Evolutionary conservation across 35 echinoderm and acorn worm genomes (phyloP).

Genomic region (Ophiothrix spiculata): DNA sequence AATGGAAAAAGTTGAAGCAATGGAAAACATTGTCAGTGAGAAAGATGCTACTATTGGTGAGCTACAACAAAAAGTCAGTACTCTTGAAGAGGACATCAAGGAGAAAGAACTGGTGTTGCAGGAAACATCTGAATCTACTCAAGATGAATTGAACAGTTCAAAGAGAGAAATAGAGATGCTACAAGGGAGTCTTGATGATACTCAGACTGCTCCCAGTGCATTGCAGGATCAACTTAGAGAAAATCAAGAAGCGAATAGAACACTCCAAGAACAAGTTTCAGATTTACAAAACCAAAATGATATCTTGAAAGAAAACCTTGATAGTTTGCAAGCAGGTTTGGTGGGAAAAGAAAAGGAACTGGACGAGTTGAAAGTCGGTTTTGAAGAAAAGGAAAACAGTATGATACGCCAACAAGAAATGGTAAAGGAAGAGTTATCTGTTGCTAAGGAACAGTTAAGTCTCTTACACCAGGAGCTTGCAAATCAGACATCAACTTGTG

Average conservation of each 20-base stretch:
- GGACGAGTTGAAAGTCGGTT: background rate
- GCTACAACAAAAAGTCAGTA: constrained; percentile 25
- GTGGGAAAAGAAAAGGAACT: constrained; percentile 7
- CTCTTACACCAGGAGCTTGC: constrained; percentile 15
- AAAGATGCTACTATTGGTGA: background rate
- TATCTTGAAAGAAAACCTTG: background rate
- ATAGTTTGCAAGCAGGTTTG: background rate
- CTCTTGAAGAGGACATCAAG: constrained; percentile 19
- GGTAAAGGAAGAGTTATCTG: constrained; percentile 5
- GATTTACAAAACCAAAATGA: constrained; percentile 2
- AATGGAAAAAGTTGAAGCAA: background rate
- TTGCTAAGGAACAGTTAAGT: constrained; percentile 33
- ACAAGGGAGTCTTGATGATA: constrained; percentile 4
- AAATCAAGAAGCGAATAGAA: background rate
- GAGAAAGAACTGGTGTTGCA: constrained; percentile 17
- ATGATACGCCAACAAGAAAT: background rate
- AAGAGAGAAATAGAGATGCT: background rate
- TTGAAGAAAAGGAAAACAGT: constrained; percentile 7
- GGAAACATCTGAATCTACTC: background rate
- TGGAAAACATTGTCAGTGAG: background rate
- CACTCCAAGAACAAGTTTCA: background rate
- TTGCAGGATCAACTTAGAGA: constrained; percentile 28
- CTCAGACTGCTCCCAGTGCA: background rate
- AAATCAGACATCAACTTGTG: background rate
- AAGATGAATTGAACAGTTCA: background rate